Evolutionary conservation across 1,140 invertebrate species (phyloP).

Genomic region (Onthophagus taurus): DNA sequence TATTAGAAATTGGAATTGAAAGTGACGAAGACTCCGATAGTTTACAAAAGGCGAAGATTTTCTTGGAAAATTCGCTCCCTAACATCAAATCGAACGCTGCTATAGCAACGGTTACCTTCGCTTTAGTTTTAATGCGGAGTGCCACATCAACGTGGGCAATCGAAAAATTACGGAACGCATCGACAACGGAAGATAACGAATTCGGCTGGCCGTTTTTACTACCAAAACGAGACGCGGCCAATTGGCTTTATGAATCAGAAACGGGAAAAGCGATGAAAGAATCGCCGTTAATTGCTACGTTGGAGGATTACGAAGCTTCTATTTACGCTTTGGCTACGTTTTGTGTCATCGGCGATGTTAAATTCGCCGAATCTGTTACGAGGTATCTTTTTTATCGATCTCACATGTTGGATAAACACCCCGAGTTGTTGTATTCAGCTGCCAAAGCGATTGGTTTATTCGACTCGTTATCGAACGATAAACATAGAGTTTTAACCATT

Average conservation of each 20-base stretch:
- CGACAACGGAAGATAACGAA: slow-evolving; percentile 53
- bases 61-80: slow-evolving; percentile 45
- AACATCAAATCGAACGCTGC: slow-evolving; percentile 45
- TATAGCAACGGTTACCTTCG: slow-evolving; percentile 45
- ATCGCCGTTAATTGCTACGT: slow-evolving; percentile 35
- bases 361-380: slow-evolving; percentile 50
- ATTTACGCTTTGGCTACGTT: slow-evolving; percentile 39
- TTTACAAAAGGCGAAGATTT: slow-evolving; percentile 40
- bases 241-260: slow-evolving; percentile 49
- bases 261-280: slow-evolving; percentile 37
- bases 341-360: slow-evolving; percentile 43
- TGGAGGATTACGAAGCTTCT: slow-evolving; percentile 42
- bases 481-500: slow-evolving; percentile 48
- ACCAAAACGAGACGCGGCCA: slow-evolving; percentile 43
- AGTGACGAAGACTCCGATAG: slow-evolving; percentile 40
- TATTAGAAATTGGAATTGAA: slow-evolving; percentile 50
- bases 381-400: slow-evolving; percentile 53
- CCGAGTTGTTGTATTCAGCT: slow-evolving; percentile 47
- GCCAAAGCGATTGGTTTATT: slow-evolving; percentile 49
- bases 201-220: slow-evolving; percentile 49
- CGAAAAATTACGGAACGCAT: slow-evolving; percentile 45
- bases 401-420: slow-evolving; percentile 48
- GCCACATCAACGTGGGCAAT: slow-evolving; percentile 44
- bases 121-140: slow-evolving; percentile 46
- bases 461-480: slow-evolving; percentile 45